These are phyloP conservation scores for Acanthurus tractus DNA, from an alignment of 2,797 vertebrate genomes.

Conservation along the genomic window DNA sequence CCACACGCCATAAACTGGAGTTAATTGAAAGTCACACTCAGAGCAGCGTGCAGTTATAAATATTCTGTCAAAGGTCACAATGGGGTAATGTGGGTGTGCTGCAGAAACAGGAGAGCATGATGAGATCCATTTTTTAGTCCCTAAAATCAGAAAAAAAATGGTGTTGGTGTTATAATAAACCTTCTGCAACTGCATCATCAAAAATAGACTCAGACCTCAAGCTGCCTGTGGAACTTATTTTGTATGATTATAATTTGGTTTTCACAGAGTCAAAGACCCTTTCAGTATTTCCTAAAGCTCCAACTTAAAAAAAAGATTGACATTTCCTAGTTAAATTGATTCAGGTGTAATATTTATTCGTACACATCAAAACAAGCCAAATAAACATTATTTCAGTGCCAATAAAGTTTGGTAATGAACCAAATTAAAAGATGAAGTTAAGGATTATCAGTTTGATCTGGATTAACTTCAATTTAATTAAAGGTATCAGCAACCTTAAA, in stretches of 20 bases:
- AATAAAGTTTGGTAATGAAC: neutral
- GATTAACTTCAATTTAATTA: neutral
- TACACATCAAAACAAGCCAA: neutral
- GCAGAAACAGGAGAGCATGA: too few relatives aligned
- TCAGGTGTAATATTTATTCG: neutral
- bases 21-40: neutral
- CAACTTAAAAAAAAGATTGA: neutral
- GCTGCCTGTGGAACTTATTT: neutral
- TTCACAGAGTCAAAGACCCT: neutral
- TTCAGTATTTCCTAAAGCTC: neutral
- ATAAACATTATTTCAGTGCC: neutral
- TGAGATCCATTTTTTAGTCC: neutral
- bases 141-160: neutral
- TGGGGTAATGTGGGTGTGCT: neutral
- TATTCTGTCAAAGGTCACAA: conserved; percentile 9
- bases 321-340: neutral
- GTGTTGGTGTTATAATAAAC: neutral
- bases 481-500: neutral
- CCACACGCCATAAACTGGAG: neutral
- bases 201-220: neutral
- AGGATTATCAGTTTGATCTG: neutral
- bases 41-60: neutral
- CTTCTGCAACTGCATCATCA: neutral
- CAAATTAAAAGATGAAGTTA: neutral
- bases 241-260: neutral